phyloP scores from a whole-genome alignment of 1,140 invertebrate species.

The Macrobrachium nipponense region DNA sequence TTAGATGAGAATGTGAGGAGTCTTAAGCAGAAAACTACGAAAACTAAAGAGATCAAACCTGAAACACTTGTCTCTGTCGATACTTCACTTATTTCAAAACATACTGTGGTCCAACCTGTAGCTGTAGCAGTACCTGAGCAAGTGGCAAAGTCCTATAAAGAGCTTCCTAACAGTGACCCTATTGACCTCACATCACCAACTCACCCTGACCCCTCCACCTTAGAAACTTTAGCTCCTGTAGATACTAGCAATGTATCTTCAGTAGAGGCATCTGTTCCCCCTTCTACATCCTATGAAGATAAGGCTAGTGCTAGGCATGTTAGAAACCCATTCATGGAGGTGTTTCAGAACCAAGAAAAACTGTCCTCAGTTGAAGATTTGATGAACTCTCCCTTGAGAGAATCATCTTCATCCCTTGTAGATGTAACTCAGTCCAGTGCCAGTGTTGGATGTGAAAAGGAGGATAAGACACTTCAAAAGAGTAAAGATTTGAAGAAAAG shows the following conservation, averaged over 20 bases:
- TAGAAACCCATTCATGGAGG: neutral
- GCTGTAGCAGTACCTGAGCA: slow-evolving; percentile 59
- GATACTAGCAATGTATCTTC: slow-evolving; percentile 39
- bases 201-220: slow-evolving; percentile 13
- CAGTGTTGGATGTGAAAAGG: slow-evolving; percentile 2
- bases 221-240: slow-evolving; percentile 29
- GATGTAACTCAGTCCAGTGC: neutral
- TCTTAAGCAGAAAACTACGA: neutral
- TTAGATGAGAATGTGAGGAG: neutral
- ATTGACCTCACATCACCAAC: slow-evolving; percentile 11
- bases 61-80: neutral
- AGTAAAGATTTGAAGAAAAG: neutral
- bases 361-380: too few species aligned
- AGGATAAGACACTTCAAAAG: neutral
- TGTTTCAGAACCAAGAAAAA: too few species aligned
- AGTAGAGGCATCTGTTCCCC: neutral
- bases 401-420: too few species aligned
- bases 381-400: too few species aligned
- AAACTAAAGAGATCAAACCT: neutral
- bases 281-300: slow-evolving; percentile 9
- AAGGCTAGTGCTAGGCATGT: slow-evolving; percentile 12
- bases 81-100: neutral
- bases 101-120: slow-evolving; percentile 37
- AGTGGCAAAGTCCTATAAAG: slow-evolving; percentile 47
- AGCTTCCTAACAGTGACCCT: slow-evolving; percentile 25